Evolutionary conservation across 2,113 vertebrate genomes (phyloP).

Genomic region (Microcebus jonahi): DNA sequence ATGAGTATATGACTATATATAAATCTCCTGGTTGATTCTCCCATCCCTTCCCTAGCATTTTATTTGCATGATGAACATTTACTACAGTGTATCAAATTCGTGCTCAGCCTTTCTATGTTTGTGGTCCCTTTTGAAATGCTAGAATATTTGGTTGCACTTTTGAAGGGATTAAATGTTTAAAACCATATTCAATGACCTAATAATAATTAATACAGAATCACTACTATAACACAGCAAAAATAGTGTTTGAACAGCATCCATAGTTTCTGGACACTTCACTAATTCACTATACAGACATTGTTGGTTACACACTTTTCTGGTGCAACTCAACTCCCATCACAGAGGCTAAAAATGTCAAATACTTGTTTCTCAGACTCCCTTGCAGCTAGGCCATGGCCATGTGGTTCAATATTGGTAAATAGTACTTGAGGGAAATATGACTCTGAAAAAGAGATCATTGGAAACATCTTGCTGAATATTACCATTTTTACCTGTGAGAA

Average conservation of each 20-base stretch:
- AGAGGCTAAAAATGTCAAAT: not conserved
- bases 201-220: not conserved
- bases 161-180: not conserved
- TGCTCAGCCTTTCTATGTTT: not conserved
- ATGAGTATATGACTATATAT: not conserved
- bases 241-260: not conserved
- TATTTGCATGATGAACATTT: not conserved
- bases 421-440: not conserved
- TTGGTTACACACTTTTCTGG: not conserved
- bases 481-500: not conserved
- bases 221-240: not conserved
- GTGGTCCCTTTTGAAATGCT: not conserved
- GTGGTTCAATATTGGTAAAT: not conserved
- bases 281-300: not conserved
- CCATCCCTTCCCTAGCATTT: not conserved
- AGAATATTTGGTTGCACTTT: not conserved
- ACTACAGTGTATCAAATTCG: not conserved
- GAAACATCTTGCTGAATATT: not conserved
- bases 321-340: not conserved
- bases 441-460: not conserved
- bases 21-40: not conserved
- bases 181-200: not conserved
- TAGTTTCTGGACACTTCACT: not conserved
- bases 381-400: not conserved
- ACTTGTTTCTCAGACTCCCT: not conserved